These are phyloP conservation scores for Teleopsis dalmanni DNA, from an alignment of 1,140 invertebrate species.

Conservation along the genomic window DNA sequence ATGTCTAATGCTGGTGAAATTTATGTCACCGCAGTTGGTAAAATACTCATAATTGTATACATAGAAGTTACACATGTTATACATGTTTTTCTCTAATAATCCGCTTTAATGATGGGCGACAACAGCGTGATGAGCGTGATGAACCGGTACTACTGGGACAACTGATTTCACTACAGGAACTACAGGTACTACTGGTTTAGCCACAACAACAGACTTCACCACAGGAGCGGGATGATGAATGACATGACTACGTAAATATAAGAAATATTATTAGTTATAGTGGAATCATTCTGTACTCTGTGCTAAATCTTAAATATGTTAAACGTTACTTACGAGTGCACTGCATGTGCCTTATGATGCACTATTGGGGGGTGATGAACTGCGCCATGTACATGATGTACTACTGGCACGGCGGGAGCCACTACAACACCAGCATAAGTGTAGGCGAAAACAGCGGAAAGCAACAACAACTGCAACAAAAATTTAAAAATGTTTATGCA, in stretches of 20 bases:
- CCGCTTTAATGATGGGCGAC: conserved; percentile 46
- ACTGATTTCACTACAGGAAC: conserved; percentile 46
- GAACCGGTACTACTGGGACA: conserved; percentile 45
- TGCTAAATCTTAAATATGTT: background rate
- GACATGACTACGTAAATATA: conserved; percentile 24
- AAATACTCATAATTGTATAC: no score
- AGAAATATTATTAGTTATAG: background rate
- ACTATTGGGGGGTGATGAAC: conserved; percentile 26
- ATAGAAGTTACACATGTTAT: no score
- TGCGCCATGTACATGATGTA: conserved; percentile 21
- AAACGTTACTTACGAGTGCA: conserved; percentile 34
- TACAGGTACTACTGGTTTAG: conserved; percentile 43
- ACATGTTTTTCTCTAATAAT: no score
- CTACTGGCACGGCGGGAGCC: conserved; percentile 17
- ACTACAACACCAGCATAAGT: conserved; percentile 44
- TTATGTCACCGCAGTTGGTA: no score
- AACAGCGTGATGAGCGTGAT: conserved; percentile 49
- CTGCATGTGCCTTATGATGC: conserved; percentile 37
- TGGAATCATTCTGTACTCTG: background rate
- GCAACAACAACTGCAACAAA: conserved; percentile 40
- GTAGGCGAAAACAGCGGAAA: conserved; percentile 48
- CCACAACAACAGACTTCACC: conserved; percentile 23
- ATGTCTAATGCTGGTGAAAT: no score
- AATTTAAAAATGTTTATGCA: background rate
- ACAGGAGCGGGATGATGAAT: conserved; percentile 38